These are phyloP conservation scores for Macrotrachela quadricornifera DNA, from an alignment of 1,140 invertebrate genomes.

Conservation along the genomic window DNA sequence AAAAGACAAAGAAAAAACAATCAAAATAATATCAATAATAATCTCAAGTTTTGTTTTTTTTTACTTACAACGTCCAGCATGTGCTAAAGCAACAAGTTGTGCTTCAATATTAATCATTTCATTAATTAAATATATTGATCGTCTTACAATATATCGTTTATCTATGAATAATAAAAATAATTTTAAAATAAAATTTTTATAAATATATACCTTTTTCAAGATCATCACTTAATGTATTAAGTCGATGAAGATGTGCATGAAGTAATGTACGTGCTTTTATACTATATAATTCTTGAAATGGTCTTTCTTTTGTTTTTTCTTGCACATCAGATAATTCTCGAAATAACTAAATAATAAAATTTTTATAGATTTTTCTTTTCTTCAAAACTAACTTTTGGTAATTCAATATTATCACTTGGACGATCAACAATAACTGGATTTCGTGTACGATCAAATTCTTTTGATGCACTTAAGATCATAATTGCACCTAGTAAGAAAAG, in stretches of 20 bases:
- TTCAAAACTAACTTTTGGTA: conserved; percentile 38
- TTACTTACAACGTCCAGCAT: no score
- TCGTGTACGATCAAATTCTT: conserved; percentile 78
- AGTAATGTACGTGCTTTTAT: conserved; percentile 80
- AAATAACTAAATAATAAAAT: conserved; percentile 45
- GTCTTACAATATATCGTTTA: conserved; percentile 58
- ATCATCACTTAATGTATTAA: conserved; percentile 53
- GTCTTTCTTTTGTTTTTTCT: conserved; percentile 83
- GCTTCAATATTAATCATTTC: conserved; percentile 90
- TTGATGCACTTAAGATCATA: conserved; percentile 81
- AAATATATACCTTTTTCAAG: conserved; percentile 40
- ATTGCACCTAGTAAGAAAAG: conserved; percentile 64
- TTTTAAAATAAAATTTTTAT: neutral
- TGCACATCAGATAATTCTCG: conserved; percentile 61
- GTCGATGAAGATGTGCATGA: conserved; percentile 70
- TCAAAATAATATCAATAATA: no score
- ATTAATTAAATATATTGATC: conserved; percentile 80
- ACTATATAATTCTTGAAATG: conserved; percentile 76
- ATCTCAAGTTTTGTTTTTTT: no score
- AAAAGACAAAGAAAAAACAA: no score
- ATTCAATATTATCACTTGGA: conserved; percentile 77
- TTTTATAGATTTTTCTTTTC: neutral
- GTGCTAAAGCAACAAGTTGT: conserved; percentile 70
- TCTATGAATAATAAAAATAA: conserved; percentile 19
- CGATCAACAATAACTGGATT: conserved; percentile 82